These are phyloP conservation scores for Penaeus indicus DNA, from an alignment of 1,140 invertebrate genomes.

Conservation along the genomic window DNA sequence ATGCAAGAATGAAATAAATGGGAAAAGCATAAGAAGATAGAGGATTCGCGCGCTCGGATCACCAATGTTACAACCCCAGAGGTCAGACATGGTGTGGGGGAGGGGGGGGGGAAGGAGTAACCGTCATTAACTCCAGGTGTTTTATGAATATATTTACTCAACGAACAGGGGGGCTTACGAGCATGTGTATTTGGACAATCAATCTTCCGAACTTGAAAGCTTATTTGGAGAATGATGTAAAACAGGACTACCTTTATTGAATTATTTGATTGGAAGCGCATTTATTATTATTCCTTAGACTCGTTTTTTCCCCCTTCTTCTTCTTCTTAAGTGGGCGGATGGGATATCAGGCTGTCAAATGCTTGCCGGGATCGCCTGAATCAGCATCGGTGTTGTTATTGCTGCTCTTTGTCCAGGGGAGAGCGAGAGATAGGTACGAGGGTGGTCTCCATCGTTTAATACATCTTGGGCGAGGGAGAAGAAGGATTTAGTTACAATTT, in stretches of 20 bases:
- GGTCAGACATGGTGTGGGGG: background rate
- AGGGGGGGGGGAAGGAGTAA: background rate
- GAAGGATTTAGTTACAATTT: too few species aligned
- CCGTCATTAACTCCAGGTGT: constrained; percentile 16
- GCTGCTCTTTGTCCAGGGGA: too few species aligned
- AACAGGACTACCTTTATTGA: constrained; percentile 10
- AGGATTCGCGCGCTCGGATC: too few species aligned
- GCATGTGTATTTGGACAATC: constrained; percentile 4
- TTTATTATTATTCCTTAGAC: constrained; percentile 1
- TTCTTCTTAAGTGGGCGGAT: too few species aligned
- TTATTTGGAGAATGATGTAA: constrained; percentile 24
- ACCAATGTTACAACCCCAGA: background rate
- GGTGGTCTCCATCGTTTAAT: too few species aligned
- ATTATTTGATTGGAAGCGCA: constrained; percentile 18
- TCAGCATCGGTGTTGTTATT: too few species aligned
- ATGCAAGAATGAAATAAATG: background rate
- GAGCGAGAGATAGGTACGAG: too few species aligned
- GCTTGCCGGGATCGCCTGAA: too few species aligned
- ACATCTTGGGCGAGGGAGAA: too few species aligned
- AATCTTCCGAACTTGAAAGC: constrained; percentile 19
- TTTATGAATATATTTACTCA: constrained; percentile 24
- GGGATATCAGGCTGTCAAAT: too few species aligned
- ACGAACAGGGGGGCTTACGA: background rate
- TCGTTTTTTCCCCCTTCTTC: background rate
- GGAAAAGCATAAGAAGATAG: background rate